Conservation (phyloP, 2,888 invertebrate species). For the Pachymerium ferrugineum region DNA sequence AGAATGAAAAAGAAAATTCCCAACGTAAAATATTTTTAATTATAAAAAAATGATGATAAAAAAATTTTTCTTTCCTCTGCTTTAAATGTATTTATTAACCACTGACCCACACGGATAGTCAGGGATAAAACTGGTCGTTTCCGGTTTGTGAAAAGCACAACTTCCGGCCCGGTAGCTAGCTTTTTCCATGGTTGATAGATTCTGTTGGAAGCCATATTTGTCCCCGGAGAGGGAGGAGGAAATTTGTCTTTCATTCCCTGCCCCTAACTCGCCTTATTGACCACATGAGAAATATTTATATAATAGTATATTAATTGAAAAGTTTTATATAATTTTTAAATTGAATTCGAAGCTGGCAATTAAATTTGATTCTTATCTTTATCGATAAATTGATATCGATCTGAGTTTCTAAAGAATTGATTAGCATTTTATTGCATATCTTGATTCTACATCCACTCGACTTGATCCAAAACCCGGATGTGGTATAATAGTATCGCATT, state of each 20-base stretch:
- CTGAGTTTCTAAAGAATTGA: slow-evolving; percentile 10
- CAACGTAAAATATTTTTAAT: neutral
- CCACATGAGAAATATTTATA: no score
- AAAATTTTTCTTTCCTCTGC: neutral
- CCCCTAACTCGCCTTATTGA: neutral
- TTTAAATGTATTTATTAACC: slow-evolving; percentile 20
- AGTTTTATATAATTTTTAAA: no score
- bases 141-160: slow-evolving; percentile 3
- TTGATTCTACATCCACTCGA: neutral
- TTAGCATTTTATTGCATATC: slow-evolving; percentile 6
- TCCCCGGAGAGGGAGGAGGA: slow-evolving; percentile 2
- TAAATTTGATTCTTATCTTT: slow-evolving; percentile 15
- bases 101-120: neutral
- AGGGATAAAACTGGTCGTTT: slow-evolving; percentile 18
- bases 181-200: slow-evolving; percentile 11
- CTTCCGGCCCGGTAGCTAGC: slow-evolving; percentile 11
- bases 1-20: neutral
- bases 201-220: slow-evolving; percentile 14
- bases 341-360: no score
- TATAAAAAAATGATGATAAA: neutral
- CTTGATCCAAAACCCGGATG: slow-evolving; percentile 4
- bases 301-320: no score
- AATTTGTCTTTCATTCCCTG: no score
- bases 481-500: neutral
- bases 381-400: slow-evolving; percentile 11